Percentiles rank a stretch among this genome's conserved stretches.
Conservation (phyloP, 2,113 vertebrate genomes). For the Amphiprion percula region DNA sequence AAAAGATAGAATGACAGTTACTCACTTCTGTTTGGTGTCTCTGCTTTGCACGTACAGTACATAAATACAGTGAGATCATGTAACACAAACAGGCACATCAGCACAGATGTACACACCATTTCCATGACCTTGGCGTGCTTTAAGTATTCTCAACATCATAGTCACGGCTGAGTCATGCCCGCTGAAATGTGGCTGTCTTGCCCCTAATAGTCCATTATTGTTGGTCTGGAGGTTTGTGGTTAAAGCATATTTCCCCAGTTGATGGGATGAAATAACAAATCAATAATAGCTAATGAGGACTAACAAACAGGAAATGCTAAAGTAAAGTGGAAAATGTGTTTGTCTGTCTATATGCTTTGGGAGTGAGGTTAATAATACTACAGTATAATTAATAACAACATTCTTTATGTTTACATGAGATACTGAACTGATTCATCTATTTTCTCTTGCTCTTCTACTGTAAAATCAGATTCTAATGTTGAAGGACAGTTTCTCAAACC, state of each 20-base stretch:
- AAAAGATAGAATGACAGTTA: not conserved
- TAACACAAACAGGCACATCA: not conserved
- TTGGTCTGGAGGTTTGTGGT: slow-evolving; percentile 6
- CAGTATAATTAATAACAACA: not conserved
- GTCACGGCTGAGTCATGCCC: slow-evolving; percentile 42
- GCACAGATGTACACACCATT: slow-evolving; percentile 18
- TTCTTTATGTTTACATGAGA: not conserved
- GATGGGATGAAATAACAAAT: slow-evolving; percentile 18
- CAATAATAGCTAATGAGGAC: slow-evolving; percentile 29
- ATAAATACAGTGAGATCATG: not conserved
- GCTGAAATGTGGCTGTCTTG: slow-evolving; percentile 22
- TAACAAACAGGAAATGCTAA: not conserved
- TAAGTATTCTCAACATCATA: slow-evolving; percentile 29
- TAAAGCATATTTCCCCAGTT: slow-evolving; percentile 5
- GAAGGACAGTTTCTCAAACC: slow-evolving; percentile 14
- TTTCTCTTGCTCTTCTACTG: not conserved
- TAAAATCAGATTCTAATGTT: not conserved
- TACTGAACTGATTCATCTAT: not conserved
- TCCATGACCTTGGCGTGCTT: slow-evolving; percentile 43
- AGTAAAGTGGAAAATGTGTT: not conserved
- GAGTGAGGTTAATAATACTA: not conserved
- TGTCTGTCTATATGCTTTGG: not conserved
- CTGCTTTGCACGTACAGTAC: not conserved
- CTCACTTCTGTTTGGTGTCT: not conserved
- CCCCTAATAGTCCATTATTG: slow-evolving; percentile 25